Evolutionary conservation across 2,113 vertebrate genomes (phyloP).

Genomic region (Alectura lathami): DNA sequence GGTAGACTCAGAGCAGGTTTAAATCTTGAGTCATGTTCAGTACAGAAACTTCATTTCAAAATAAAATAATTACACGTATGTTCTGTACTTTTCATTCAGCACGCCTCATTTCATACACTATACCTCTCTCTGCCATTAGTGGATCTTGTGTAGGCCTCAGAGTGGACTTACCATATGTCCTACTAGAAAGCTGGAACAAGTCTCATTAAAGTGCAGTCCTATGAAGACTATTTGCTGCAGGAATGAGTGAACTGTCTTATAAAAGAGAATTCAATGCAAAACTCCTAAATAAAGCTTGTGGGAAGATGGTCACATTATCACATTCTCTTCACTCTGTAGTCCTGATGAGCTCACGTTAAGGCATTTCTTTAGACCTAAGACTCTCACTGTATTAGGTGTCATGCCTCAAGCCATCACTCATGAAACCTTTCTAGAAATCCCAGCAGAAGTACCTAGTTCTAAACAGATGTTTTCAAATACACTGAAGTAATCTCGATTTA

Average conservation of each 20-base stretch:
- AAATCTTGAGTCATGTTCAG: neutral
- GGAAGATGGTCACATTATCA: neutral
- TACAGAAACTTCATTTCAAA: neutral
- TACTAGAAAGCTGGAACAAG: neutral
- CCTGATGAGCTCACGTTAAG: neutral
- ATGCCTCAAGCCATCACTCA: neutral
- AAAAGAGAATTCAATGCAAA: neutral
- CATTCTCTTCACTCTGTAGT: neutral
- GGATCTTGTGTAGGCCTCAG: rapidly evolving
- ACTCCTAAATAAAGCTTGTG: neutral
- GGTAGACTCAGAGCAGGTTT: neutral
- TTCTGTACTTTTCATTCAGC: neutral
- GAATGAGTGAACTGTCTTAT: neutral
- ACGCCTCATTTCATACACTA: neutral
- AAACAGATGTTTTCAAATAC: neutral
- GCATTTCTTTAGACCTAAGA: neutral
- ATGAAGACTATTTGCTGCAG: neutral
- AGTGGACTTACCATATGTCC: neutral
- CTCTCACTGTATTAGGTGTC: neutral
- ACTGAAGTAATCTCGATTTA: neutral
- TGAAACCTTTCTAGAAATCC: neutral
- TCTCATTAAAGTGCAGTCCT: neutral
- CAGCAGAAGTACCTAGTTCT: neutral
- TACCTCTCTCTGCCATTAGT: neutral
- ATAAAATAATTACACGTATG: neutral